Percentiles rank a stretch among this genome's conserved stretches.
Conservation (phyloP, 2,113 vertebrate genomes). For the Condylura cristata region DNA sequence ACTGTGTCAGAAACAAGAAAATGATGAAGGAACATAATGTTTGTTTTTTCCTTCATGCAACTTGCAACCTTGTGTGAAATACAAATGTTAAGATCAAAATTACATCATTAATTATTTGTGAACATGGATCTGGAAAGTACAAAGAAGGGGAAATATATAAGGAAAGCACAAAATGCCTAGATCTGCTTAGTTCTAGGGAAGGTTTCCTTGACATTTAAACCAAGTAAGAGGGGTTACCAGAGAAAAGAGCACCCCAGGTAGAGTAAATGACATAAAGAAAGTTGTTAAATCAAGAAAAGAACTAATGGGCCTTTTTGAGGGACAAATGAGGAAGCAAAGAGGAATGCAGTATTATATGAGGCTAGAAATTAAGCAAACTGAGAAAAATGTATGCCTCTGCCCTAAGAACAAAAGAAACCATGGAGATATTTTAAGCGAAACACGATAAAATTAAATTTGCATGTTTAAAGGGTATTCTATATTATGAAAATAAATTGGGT, state of each 20-base stretch:
- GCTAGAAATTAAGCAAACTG: not conserved
- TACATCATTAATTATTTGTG: not conserved
- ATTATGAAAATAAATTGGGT: not conserved
- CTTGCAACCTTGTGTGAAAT: not conserved
- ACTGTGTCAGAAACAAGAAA: not conserved
- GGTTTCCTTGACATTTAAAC: not conserved
- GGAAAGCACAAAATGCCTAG: not conserved
- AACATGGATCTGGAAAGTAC: not conserved
- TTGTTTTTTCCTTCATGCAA: not conserved
- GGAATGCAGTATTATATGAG: not conserved
- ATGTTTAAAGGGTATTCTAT: not conserved
- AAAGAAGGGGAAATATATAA: not conserved
- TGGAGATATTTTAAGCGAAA: not conserved
- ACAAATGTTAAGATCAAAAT: not conserved
- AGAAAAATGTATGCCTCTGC: not conserved
- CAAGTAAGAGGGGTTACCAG: not conserved
- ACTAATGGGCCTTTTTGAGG: not conserved
- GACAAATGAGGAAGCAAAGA: not conserved
- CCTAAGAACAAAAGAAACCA: not conserved
- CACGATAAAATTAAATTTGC: not conserved
- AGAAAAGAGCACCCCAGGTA: not conserved
- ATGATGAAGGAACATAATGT: not conserved
- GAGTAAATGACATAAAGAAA: not conserved
- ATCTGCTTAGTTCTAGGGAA: not conserved
- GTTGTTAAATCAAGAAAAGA: not conserved